Percentiles rank a stretch among this genome's conserved stretches.
Conservation (phyloP, 2,113 vertebrate genomes). For the Tympanuchus pallidicinctus region DNA sequence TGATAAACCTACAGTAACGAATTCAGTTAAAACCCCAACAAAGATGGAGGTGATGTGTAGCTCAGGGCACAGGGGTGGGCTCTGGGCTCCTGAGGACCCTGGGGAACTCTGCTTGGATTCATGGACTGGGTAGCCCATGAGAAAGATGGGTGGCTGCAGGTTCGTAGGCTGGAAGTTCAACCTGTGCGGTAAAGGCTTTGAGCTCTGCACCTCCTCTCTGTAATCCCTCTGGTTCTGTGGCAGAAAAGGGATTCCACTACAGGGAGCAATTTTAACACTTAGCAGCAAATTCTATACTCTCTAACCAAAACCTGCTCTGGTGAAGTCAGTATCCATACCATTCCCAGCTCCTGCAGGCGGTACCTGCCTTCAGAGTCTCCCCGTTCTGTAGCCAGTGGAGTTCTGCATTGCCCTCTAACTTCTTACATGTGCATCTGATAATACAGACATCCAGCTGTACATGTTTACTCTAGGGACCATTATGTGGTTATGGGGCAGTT, state of each 20-base stretch:
- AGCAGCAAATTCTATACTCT: neutral
- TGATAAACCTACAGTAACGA: neutral
- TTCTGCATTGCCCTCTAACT: neutral
- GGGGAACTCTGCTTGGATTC: neutral
- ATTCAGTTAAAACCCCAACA: neutral
- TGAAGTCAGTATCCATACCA: neutral
- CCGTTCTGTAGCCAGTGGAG: neutral
- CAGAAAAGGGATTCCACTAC: neutral
- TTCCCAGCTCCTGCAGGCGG: neutral
- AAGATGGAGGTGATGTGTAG: neutral
- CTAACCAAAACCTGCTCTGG: neutral
- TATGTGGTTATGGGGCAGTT: neutral
- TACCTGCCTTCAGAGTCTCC: neutral
- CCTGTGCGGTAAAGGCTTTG: neutral
- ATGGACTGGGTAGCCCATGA: neutral
- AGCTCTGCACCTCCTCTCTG: neutral
- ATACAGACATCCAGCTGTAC: neutral
- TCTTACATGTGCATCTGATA: neutral
- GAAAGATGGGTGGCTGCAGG: neutral
- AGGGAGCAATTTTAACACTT: neutral
- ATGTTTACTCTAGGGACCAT: neutral
- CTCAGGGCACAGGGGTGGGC: neutral
- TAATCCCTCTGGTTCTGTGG: neutral
- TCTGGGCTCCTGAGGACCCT: accelerated
- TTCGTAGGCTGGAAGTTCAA: neutral